These are phyloP conservation scores for Dryas iulia DNA, from an alignment of 1,140 invertebrate genomes.

Conservation along the genomic window DNA sequence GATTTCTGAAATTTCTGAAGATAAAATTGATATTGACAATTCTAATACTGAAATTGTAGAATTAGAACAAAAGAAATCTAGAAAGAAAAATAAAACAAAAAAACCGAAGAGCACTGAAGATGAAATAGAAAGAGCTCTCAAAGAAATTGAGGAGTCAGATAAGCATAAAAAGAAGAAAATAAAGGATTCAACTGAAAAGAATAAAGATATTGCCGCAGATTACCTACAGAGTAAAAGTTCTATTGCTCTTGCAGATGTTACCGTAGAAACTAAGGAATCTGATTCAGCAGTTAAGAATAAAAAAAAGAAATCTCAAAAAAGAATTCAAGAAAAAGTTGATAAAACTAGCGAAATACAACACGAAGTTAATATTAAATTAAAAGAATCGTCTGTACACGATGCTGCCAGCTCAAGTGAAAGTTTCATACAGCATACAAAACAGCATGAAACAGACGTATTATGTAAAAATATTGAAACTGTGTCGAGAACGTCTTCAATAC, in stretches of 20 bases:
- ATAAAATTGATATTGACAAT: slow-evolving; percentile 22
- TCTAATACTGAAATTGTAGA: slow-evolving; percentile 18
- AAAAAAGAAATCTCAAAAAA: not conserved
- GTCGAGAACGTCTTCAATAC: not conserved
- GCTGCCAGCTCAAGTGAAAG: not conserved
- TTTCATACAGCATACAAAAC: not conserved
- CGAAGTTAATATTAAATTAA: too few relatives aligned
- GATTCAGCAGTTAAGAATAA: not conserved
- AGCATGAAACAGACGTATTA: not conserved
- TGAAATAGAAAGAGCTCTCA: slow-evolving; percentile 79
- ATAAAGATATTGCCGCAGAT: not conserved
- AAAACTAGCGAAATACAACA: too few relatives aligned
- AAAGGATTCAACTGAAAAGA: not conserved
- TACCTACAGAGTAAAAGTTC: not conserved
- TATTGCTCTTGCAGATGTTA: not conserved
- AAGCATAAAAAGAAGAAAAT: slow-evolving; percentile 8
- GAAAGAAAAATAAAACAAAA: slow-evolving; percentile 74
- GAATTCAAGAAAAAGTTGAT: not conserved
- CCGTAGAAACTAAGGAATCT: not conserved
- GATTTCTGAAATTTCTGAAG: not conserved
- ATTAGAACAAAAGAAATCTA: slow-evolving; percentile 55
- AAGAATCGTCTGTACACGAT: too few relatives aligned
- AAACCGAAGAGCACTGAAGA: slow-evolving; percentile 72
- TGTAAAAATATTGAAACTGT: not conserved
- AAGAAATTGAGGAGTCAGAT: slow-evolving; percentile 28